These are phyloP conservation scores for Pitangus sulphuratus DNA, from an alignment of 2,797 vertebrate species.

Conservation along the genomic window DNA sequence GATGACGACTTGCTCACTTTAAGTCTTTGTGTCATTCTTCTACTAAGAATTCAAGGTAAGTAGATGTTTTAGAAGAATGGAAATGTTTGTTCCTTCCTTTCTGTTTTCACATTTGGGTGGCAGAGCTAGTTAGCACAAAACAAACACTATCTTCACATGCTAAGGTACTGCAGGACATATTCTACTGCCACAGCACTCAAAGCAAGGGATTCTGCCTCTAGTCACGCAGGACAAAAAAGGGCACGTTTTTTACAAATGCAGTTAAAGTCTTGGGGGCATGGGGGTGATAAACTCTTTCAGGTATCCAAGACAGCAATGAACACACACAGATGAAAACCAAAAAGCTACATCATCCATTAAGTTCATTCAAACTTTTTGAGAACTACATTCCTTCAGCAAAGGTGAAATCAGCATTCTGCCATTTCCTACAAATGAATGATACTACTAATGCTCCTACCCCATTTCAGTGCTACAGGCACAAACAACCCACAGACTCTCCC, in stretches of 20 bases:
- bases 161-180: background rate
- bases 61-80: accelerated
- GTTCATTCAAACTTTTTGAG: background rate
- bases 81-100: background rate
- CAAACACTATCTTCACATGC: background rate
- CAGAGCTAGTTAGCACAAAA: background rate
- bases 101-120: background rate
- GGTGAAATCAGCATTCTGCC: background rate
- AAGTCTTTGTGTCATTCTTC: background rate
- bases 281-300: background rate
- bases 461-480: background rate
- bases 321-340: background rate
- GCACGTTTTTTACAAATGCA: accelerated
- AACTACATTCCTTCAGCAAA: background rate
- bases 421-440: background rate
- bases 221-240: accelerated
- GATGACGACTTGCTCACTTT: background rate
- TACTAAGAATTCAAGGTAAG: background rate
- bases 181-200: background rate
- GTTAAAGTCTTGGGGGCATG: background rate
- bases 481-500: background rate
- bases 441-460: background rate
- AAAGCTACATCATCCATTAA: background rate
- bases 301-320: background rate
- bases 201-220: background rate